Conservation (phyloP, 2,888 invertebrate genomes). For the Coelopa pilipes region DNA sequence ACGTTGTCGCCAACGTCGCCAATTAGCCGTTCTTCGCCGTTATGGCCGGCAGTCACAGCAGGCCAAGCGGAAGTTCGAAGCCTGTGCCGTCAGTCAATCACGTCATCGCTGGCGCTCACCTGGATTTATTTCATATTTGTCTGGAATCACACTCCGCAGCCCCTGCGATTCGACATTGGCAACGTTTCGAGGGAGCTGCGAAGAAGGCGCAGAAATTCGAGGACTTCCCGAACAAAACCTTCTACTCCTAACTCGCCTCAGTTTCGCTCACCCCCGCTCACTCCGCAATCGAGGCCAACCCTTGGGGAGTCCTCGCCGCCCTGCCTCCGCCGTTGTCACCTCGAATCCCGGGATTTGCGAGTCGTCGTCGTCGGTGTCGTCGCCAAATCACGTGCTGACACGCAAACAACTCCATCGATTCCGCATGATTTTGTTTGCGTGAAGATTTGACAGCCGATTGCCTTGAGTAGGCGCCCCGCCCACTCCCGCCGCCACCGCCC, state of each 20-base stretch:
- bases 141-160: too few species aligned
- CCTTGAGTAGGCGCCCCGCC: conserved; percentile 43
- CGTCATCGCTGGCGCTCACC: too few species aligned
- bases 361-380: background rate
- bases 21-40: too few species aligned
- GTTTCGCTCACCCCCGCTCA: background rate
- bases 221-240: background rate
- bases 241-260: background rate
- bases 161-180: too few species aligned
- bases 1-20: too few species aligned
- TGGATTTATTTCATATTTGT: too few species aligned
- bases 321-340: background rate
- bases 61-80: too few species aligned
- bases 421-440: conserved; percentile 18
- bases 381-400: conserved; percentile 26
- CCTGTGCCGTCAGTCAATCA: too few species aligned
- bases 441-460: conserved; percentile 20
- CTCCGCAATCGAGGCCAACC: background rate
- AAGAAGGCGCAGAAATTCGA: too few species aligned
- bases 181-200: too few species aligned
- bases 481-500: background rate
- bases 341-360: background rate
- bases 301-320: background rate
- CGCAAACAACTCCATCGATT: conserved; percentile 30
- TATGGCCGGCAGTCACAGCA: too few species aligned